Conservation (phyloP, 2,113 vertebrate genomes). For the Amblyopsis rosae region DNA sequence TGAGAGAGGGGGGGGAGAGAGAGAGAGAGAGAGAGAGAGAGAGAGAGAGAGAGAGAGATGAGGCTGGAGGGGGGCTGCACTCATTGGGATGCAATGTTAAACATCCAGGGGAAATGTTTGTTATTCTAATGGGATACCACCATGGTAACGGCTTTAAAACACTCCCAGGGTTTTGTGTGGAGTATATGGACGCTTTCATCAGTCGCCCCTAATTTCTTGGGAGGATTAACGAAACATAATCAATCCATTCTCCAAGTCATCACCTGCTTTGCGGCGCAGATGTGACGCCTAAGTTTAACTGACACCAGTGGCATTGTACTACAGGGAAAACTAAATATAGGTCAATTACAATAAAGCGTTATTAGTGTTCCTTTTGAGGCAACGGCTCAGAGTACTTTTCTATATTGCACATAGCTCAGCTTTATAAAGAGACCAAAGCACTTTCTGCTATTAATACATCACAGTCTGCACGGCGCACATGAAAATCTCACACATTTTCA, state of each 20-base stretch:
- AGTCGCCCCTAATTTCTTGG: slow-evolving; percentile 67
- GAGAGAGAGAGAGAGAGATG: slow-evolving; percentile 6
- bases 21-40: neutral
- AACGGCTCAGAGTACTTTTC: slow-evolving; percentile 49
- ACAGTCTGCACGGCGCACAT: slow-evolving; percentile 16
- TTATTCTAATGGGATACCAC: slow-evolving; percentile 76
- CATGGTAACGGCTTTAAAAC: slow-evolving; percentile 73
- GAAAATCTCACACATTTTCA: slow-evolving; percentile 17
- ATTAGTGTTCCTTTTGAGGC: slow-evolving; percentile 58
- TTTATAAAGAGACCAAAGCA: slow-evolving; percentile 36
- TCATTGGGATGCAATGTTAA: slow-evolving; percentile 73
- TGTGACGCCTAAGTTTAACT: slow-evolving; percentile 63
- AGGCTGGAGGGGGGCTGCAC: slow-evolving; percentile 52
- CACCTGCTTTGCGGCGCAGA: slow-evolving; percentile 68
- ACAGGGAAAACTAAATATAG: slow-evolving; percentile 42
- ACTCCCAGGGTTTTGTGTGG: slow-evolving; percentile 71
- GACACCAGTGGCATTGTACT: slow-evolving; percentile 42
- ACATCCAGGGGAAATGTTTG: slow-evolving; percentile 78
- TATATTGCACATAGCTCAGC: slow-evolving; percentile 32
- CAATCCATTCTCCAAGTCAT: slow-evolving; percentile 63
- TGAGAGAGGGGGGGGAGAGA: too few relatives aligned
- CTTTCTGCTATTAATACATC: slow-evolving; percentile 48
- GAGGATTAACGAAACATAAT: slow-evolving; percentile 72
- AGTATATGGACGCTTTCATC: slow-evolving; percentile 71
- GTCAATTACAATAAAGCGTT: slow-evolving; percentile 62